phyloP scores from a whole-genome alignment of 2,888 invertebrate species.

The Epiblema foenella region DNA sequence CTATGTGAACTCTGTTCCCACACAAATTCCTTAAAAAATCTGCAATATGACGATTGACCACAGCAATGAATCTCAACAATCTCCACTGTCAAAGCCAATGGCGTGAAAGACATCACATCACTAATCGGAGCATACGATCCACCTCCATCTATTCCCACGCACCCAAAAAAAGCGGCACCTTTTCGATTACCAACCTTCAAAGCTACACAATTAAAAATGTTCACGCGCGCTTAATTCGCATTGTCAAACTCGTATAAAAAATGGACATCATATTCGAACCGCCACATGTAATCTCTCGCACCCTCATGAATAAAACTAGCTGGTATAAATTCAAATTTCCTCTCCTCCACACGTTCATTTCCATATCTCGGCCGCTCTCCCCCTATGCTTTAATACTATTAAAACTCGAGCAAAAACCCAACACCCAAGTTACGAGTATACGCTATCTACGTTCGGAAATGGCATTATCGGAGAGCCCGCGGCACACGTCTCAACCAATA shows the following conservation, averaged over 20 bases:
- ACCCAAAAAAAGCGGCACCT: constrained; percentile 44
- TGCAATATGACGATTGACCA: constrained; percentile 42
- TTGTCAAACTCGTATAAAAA: constrained; percentile 41
- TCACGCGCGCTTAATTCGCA: constrained; percentile 45
- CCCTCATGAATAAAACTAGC: constrained; percentile 83
- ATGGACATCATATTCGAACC: constrained; percentile 39
- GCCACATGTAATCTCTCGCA: constrained; percentile 50
- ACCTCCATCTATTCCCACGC: constrained; percentile 50
- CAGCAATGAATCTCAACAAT: constrained; percentile 43
- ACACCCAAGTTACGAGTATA: constrained; percentile 70
- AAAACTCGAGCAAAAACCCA: constrained; percentile 83
- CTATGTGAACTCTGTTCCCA: no score
- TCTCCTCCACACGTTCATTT: constrained; percentile 82
- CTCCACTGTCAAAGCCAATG: constrained; percentile 46
- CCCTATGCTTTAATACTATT: constrained; percentile 81
- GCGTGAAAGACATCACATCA: constrained; percentile 43
- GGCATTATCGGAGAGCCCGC: constrained; percentile 80
- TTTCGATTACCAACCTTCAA: constrained; percentile 34
- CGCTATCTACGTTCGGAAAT: constrained; percentile 83
- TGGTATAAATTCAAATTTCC: constrained; percentile 85
- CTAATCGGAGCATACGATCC: constrained; percentile 1
- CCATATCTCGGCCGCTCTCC: constrained; percentile 80
- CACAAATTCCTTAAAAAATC: no score
- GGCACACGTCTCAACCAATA: constrained; percentile 84
- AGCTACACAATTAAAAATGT: constrained; percentile 42